Evolutionary conservation across 2,888 invertebrate species (phyloP), one percentile per base, ranked within the genome.

Genomic region (Dasypolia templi): DNA sequence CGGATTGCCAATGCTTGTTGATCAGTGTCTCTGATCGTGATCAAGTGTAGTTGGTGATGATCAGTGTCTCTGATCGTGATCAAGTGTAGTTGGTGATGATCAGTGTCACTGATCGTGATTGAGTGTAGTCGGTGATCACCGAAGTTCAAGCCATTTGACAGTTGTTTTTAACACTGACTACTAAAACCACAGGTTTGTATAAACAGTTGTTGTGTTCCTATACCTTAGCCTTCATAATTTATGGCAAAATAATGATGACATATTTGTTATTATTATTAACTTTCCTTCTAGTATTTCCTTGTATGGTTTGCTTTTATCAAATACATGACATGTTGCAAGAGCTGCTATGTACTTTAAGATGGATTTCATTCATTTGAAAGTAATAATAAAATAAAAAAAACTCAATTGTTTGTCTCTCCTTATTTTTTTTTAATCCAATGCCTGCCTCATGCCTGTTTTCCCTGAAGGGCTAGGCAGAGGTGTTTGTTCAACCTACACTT

Each of bases 281-380:
- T 77, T 75, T 75, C 77, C 77, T 76, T 69, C 46, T 61, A 32
- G 2, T 76, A 53, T 77, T 61, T 75, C 68, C 77, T 77, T 77
- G 9, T 77, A 46, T 19, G 32, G 12, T 44, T 66, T 26, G 42
- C 22, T 56, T 73, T 49, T 42, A 66, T 75, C 29, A 44, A 63
- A 64, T 26, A 22, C n/a, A 26, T n/a, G 9, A 22, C n/a, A 26
- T n/a, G 9, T 49, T n/a, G 32, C 19, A 49, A 51, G 56, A 75
- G 19, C 3, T 32, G 7, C 17, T 58, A 4, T 26, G 4, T 49
- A 42, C 44, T 29, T 69, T 56, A 29, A 29, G 1, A 22, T 0
- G 6, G 49, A 49, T 26, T 26, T 75, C 12, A 56, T 56, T 49
- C 1, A 17, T 7, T 17, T 12, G 7, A 46, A 39, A 39, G 9